Base-by-base conservation (phyloP, 2,797 vertebrate genomes). In the Ctenopoma kingsleyae region DNA sequence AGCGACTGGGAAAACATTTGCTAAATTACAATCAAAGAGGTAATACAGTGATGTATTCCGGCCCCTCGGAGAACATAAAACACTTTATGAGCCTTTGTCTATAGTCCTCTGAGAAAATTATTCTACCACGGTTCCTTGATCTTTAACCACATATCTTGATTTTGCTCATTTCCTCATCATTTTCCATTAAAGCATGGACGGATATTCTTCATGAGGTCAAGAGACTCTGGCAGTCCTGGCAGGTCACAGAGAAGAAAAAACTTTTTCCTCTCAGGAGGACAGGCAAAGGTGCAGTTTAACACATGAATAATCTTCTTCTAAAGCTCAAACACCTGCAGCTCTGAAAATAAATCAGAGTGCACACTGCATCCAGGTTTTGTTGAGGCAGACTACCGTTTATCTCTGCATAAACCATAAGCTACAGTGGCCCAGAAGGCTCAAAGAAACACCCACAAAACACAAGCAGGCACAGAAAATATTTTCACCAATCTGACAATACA, bases 91-190 rank as follows among this genome's bases (percentile, higher is more conserved):
- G 76, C 71, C 72, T 67, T 67, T 59, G 70, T 76, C 73, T 67
- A 10, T 43, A 54, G 40, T 61, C 64, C 70, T 73, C 54, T n/a
- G 49, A 84, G 83, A 74, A 84, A 85, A 78, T 82, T 50, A 46
- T 27, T 87, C 85, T 63, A 52, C 84, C 76, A 69, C 60, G 72
- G 74, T 77, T 81, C 60, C 81, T 78, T 90, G 85, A 83, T 90
- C 79, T 83, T 71, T 67, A 78, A 83, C 87, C 81, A 79, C 83
- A 86, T 88, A 82, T 63, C 86, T 83, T 68, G 51, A 76, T 75
- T 83, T 85, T 89, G 80, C 83, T 93, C 83, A 92, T 83, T 87
- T 92, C 84, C 86, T 90, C 85, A 47, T 78, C 57, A 58, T 82
- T 90, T 85, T 89, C 90, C 86, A 85, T 89, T 86, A 84, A 85